phyloP scores from a whole-genome alignment of 2,113 vertebrate genomes.

The Agelaius phoeniceus region DNA sequence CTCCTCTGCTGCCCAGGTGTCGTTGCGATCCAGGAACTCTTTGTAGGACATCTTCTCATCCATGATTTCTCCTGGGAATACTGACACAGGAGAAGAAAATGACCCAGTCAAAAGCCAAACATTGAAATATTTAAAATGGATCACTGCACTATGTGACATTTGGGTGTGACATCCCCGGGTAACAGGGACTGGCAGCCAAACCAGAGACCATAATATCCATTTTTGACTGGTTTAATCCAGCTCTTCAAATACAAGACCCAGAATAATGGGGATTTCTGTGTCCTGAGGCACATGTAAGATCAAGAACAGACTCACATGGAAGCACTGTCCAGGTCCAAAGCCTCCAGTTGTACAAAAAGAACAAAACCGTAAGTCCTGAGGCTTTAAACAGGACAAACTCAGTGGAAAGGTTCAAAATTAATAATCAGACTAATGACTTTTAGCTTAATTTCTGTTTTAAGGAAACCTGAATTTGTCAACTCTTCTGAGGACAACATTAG shows the following conservation, averaged over 20 bases:
- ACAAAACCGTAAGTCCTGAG: rapidly evolving
- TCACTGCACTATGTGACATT: rapidly evolving
- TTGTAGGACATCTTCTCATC: constrained; percentile 68
- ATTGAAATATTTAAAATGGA: rapidly evolving
- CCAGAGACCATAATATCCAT: rapidly evolving
- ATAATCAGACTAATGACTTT: background rate
- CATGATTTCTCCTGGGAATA: constrained; percentile 54
- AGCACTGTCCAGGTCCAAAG: background rate
- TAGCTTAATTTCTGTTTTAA: background rate
- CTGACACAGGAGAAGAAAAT: background rate
- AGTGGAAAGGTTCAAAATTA: background rate
- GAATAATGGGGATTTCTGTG: background rate
- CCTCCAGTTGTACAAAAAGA: background rate
- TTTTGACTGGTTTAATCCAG: background rate
- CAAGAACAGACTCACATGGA: background rate
- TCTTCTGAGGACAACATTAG: background rate
- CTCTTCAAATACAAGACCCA: rapidly evolving
- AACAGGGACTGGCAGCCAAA: background rate
- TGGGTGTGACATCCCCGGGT: background rate
- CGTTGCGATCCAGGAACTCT: constrained; percentile 63
- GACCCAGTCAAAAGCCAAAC: background rate
- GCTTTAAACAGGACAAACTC: background rate
- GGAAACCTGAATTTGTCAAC: background rate
- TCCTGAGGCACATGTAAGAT: rapidly evolving
- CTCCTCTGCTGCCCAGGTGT: constrained; percentile 64